Percentiles rank a stretch among this genome's conserved stretches.
Conservation (phyloP, 1,140 invertebrate species). For the Pogonognathellus flavescens region DNA sequence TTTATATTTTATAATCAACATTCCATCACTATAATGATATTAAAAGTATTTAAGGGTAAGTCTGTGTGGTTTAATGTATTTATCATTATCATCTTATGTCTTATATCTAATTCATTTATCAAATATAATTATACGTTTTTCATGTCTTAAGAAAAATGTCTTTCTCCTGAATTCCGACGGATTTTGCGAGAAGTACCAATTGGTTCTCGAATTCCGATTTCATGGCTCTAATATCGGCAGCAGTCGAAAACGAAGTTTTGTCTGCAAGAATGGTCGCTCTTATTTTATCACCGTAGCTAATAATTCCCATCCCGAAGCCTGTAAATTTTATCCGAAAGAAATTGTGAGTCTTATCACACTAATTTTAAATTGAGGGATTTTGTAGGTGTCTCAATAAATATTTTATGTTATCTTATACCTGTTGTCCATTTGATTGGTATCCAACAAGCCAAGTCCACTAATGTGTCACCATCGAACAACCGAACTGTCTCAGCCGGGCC, state of each 20-base stretch:
- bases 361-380: not conserved
- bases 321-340: too few species aligned
- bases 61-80: too few species aligned
- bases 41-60: too few species aligned
- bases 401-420: conserved; percentile 44
- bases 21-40: too few species aligned
- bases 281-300: conserved; percentile 58
- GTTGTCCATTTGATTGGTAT: conserved; percentile 56
- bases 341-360: too few species aligned
- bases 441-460: conserved; percentile 63
- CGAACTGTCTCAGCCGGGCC: conserved; percentile 60
- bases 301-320: conserved; percentile 61
- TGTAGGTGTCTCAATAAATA: not conserved
- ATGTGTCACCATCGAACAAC: conserved; percentile 58
- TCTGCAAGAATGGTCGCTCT: conserved; percentile 58
- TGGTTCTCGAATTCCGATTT: conserved; percentile 37
- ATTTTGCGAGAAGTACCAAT: conserved; percentile 8
- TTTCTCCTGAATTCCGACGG: conserved; percentile 7
- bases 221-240: not conserved
- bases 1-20: too few species aligned
- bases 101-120: not conserved
- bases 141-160: conserved; percentile 33
- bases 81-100: too few species aligned
- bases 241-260: conserved; percentile 29
- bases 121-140: not conserved